A percentile compares a stretch with the other conserved stretches of the same genome.
These are phyloP conservation scores for Isoperla grammatica DNA, from an alignment of 2,888 invertebrate species.

Conservation along the genomic window DNA sequence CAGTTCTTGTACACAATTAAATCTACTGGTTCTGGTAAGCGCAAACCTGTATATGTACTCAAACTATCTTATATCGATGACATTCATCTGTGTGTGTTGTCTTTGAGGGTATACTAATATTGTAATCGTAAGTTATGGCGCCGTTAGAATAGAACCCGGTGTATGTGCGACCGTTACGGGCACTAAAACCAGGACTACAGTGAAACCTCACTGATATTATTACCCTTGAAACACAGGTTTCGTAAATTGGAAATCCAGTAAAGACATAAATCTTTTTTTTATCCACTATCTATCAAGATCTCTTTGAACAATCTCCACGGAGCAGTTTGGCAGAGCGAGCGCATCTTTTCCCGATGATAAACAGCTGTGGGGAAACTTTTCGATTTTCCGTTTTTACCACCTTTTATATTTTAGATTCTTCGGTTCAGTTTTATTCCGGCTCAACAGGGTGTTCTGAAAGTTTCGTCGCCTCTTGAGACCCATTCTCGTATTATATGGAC, in stretches of 20 bases:
- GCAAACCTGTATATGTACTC: too few relatives aligned
- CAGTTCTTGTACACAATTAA: too few relatives aligned
- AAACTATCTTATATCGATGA: too few relatives aligned
- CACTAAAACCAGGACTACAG: too few relatives aligned
- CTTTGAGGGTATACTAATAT: too few relatives aligned
- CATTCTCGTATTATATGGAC: background rate
- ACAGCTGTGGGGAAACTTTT: background rate
- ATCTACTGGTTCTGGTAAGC: too few relatives aligned
- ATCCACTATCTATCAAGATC: constrained; percentile 3
- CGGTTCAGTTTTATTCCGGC: background rate
- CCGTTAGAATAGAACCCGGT: too few relatives aligned
- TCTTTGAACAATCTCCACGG: background rate
- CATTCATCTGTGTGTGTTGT: too few relatives aligned
- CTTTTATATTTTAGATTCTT: background rate
- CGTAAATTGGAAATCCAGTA: background rate
- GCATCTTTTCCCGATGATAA: constrained; percentile 3
- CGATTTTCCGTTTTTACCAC: constrained; percentile 2
- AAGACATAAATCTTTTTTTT: background rate
- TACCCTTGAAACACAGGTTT: background rate
- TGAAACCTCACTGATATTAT: too few relatives aligned
- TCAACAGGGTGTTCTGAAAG: background rate
- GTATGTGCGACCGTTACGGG: too few relatives aligned
- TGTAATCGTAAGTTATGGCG: too few relatives aligned
- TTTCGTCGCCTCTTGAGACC: background rate
- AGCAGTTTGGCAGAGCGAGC: constrained; percentile 1